Evolutionary conservation across 2,888 invertebrate species (phyloP).

Genomic region (Cyaniris semiargus): DNA sequence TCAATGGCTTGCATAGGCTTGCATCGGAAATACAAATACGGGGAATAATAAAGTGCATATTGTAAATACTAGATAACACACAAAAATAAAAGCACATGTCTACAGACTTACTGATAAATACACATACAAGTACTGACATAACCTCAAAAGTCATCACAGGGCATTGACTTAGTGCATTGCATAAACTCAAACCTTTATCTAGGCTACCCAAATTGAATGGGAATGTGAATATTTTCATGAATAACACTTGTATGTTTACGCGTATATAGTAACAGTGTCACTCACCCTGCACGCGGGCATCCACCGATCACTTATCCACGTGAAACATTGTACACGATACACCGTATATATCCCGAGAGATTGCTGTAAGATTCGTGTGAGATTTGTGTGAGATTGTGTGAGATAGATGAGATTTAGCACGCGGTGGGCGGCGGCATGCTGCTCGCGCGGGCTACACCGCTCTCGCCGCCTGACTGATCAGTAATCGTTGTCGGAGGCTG

Average conservation of each 20-base stretch:
- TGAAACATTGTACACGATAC: conserved; percentile 52
- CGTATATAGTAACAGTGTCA: conserved; percentile 40
- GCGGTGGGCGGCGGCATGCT: conserved; percentile 57
- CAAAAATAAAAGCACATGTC: not conserved
- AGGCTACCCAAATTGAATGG: not conserved
- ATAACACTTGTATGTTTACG: not conserved
- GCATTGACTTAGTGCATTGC: conserved; percentile 13
- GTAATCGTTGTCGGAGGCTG: conserved; percentile 81
- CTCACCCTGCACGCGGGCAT: conserved; percentile 55
- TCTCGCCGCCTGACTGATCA: conserved; percentile 79
- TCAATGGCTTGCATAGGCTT: not conserved
- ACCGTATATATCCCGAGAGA: not conserved
- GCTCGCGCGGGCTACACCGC: conserved; percentile 68
- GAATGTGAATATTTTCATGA: not conserved
- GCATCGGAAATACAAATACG: not conserved
- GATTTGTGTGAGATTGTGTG: not conserved
- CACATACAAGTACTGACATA: not conserved
- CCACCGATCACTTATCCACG: conserved; percentile 47
- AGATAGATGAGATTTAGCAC: conserved; percentile 30
- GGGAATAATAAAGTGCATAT: not conserved
- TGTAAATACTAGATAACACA: not conserved
- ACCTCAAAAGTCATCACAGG: not conserved
- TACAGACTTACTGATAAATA: not conserved
- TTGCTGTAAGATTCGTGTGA: not conserved
- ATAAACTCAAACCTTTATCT: not conserved